Conservation (phyloP, 2,113 vertebrate species). For the Podarcis raffonei region DNA sequence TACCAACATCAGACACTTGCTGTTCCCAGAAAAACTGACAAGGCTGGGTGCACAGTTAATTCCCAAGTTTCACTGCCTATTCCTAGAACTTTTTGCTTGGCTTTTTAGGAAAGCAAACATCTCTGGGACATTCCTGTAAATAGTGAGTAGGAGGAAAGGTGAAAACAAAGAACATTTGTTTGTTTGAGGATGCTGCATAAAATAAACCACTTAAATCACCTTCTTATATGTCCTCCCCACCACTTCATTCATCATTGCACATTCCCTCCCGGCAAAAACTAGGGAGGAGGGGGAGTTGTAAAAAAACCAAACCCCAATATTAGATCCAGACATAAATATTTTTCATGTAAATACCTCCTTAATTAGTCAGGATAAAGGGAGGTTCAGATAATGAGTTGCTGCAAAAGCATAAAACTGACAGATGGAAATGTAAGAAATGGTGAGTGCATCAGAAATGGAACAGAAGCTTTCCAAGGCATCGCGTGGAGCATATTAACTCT, state of each 20-base stretch:
- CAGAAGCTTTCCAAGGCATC: background rate
- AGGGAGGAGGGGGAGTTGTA: fast-evolving
- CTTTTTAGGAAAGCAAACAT: background rate
- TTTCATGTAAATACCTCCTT: background rate
- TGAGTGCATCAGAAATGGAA: background rate
- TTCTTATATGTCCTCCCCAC: background rate
- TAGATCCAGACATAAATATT: fast-evolving
- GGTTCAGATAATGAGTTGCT: background rate
- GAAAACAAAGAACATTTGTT: background rate
- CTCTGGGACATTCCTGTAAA: background rate
- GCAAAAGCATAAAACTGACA: background rate
- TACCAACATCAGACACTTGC: background rate
- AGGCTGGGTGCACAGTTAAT: background rate
- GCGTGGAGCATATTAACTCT: no score
- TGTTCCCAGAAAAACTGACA: background rate
- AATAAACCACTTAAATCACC: background rate
- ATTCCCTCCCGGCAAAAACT: background rate
- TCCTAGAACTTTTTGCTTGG: background rate
- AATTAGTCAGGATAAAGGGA: background rate
- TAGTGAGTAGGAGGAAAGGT: background rate
- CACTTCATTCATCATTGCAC: background rate
- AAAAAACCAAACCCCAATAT: background rate
- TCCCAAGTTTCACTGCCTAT: constrained; percentile 1
- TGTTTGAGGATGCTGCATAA: background rate
- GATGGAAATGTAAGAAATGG: background rate